A percentile compares a stretch with the other conserved stretches of the same genome.
Conservation (phyloP, 2,113 vertebrate species). For the Mastomys natalensis region DNA sequence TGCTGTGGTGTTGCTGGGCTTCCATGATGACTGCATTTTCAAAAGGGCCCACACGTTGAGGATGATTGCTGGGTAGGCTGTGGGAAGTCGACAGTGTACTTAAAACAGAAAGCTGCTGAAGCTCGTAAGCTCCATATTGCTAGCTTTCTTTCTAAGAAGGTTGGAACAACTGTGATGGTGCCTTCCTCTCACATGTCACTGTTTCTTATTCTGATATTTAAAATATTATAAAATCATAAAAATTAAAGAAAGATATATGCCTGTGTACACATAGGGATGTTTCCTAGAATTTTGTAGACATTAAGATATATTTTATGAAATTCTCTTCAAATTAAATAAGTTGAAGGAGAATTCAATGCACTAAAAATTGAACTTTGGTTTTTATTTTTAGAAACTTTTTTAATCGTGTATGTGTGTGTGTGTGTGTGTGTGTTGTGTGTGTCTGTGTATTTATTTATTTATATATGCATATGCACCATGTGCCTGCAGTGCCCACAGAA, state of each 20-base stretch:
- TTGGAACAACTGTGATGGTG: fast-evolving
- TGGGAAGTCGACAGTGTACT: fast-evolving
- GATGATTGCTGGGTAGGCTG: neutral
- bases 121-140: neutral
- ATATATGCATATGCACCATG: too few relatives aligned
- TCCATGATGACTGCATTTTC: neutral
- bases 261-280: too few relatives aligned
- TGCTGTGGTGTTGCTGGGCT: neutral
- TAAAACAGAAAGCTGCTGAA: neutral
- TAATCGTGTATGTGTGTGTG: too few relatives aligned
- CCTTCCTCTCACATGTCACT: neutral
- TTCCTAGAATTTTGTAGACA: neutral
- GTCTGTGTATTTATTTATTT: too few relatives aligned
- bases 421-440: neutral
- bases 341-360: neutral
- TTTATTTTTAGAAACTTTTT: neutral
- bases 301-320: neutral
- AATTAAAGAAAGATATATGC: neutral
- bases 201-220: neutral
- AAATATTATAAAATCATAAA: neutral
- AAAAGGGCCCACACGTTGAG: neutral
- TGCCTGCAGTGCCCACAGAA: neutral
- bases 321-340: neutral
- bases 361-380: neutral
- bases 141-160: neutral